These are phyloP conservation scores for Agelas oroides DNA, from an alignment of 37 sponge, comb jelly and placozoan species.

Conservation along the genomic window DNA sequence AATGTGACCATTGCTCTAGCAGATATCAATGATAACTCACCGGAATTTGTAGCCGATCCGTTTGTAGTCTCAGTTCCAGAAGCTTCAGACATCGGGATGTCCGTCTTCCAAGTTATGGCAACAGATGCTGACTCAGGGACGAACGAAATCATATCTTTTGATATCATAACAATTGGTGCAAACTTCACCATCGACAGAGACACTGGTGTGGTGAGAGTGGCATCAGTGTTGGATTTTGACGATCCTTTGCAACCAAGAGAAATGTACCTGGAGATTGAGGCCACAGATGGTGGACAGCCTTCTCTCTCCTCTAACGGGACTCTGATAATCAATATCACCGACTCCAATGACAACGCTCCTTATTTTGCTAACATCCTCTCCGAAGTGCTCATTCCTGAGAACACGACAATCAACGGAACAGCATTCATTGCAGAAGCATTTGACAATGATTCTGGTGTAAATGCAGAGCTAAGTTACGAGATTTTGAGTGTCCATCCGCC, in stretches of 20 bases:
- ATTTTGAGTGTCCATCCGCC: conserved; percentile 32
- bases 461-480: conserved; percentile 43
- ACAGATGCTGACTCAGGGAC: conserved; percentile 66
- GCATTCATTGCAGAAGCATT: conserved; percentile 54
- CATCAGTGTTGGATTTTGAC: conserved; percentile 30
- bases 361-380: conserved; percentile 20
- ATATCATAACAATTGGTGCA: background rate
- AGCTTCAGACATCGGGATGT: background rate
- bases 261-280: conserved; percentile 20
- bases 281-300: conserved; percentile 30
- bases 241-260: background rate
- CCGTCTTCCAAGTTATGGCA: conserved; percentile 26
- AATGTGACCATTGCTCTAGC: conserved; percentile 31
- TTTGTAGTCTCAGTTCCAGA: background rate
- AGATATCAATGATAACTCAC: conserved; percentile 86
- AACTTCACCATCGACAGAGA: conserved; percentile 25
- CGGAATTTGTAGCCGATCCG: conserved; percentile 23
- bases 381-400: conserved; percentile 44
- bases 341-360: conserved; percentile 79
- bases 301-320: conserved; percentile 19
- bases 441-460: conserved; percentile 62
- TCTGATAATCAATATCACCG: conserved; percentile 40
- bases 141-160: conserved; percentile 22
- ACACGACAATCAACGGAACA: conserved; percentile 11
- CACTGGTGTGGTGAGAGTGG: conserved; percentile 37